These are phyloP conservation scores for Artibeus jamaicensis DNA, from an alignment of 2,797 vertebrate genomes.

Conservation along the genomic window DNA sequence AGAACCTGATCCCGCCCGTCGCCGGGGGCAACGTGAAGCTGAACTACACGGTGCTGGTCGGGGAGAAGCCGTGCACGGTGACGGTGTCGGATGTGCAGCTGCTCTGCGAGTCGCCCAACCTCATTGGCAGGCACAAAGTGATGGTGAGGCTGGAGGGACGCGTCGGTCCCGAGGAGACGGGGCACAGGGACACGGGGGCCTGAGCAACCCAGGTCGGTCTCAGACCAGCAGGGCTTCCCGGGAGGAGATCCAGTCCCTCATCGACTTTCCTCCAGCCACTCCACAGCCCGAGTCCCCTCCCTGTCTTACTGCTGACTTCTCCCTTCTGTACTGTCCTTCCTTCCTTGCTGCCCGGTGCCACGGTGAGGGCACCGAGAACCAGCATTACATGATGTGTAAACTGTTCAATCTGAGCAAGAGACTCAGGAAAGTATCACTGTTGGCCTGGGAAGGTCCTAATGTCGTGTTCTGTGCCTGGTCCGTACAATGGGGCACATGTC, in stretches of 20 bases:
- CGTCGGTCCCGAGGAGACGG: fast-evolving
- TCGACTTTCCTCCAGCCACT: background rate
- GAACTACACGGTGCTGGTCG: constrained; percentile 96
- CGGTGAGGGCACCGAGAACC: background rate
- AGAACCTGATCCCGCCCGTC: constrained; percentile 94
- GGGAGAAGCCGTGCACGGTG: constrained; percentile 93
- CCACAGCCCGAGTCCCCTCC: background rate
- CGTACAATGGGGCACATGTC: background rate
- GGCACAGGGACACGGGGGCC: fast-evolving
- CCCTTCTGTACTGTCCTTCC: background rate
- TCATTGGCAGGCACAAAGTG: constrained; percentile 96
- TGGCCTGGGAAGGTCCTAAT: background rate
- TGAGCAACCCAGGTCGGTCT: fast-evolving
- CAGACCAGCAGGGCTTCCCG: fast-evolving
- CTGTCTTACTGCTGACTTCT: background rate
- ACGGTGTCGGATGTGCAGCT: constrained; percentile 97
- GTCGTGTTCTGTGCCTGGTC: background rate
- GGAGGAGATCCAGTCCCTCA: background rate
- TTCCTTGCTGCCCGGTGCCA: background rate
- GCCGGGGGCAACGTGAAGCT: constrained; percentile 94
- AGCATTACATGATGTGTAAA: background rate
- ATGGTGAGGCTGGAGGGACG: constrained; percentile 88
- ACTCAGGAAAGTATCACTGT: fast-evolving
- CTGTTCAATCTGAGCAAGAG: background rate
- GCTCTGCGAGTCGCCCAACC: constrained; percentile 96